A percentile compares a stretch with the other conserved stretches of the same genome.
These are phyloP conservation scores for Bujurquina vittata DNA, from an alignment of 2,113 vertebrate genomes.

Conservation along the genomic window DNA sequence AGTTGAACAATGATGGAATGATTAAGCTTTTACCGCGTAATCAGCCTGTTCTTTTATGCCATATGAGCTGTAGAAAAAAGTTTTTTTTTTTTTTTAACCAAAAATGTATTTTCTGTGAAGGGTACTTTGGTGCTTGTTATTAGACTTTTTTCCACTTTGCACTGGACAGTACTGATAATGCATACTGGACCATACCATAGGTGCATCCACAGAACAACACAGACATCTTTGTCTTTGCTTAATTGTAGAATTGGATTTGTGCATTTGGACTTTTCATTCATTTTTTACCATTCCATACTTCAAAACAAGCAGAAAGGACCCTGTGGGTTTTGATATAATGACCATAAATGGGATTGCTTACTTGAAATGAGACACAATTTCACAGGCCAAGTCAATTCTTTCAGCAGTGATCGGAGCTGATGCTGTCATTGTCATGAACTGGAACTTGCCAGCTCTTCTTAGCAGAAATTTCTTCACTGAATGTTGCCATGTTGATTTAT, in stretches of 20 bases:
- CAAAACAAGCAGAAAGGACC: background rate
- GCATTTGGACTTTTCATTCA: background rate
- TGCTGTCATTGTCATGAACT: conserved; percentile 24
- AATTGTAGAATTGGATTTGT: background rate
- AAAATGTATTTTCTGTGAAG: conserved; percentile 18
- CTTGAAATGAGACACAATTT: conserved; percentile 25
- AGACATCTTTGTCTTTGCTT: background rate
- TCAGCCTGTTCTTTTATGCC: conserved; percentile 48
- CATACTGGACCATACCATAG: background rate
- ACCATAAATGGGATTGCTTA: conserved; percentile 16
- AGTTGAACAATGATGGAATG: conserved; percentile 67
- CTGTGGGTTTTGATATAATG: conserved; percentile 2
- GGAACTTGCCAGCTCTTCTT: conserved; percentile 9
- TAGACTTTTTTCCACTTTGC: background rate
- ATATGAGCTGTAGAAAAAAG: conserved; percentile 17
- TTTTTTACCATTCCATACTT: background rate
- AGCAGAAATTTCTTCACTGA: conserved; percentile 2
- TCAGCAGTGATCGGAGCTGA: background rate
- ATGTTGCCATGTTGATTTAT: conserved; percentile 29
- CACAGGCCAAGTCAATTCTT: conserved; percentile 11
- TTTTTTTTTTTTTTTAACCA: background rate
- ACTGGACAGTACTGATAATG: conserved; percentile 9
- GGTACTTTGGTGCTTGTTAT: conserved; percentile 26
- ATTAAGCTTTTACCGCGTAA: conserved; percentile 60
- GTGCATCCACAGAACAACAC: background rate